Evolutionary conservation across 2,797 vertebrate species (phyloP), one percentile per base, ranked within the genome.

Genomic region (Natrix natrix): DNA sequence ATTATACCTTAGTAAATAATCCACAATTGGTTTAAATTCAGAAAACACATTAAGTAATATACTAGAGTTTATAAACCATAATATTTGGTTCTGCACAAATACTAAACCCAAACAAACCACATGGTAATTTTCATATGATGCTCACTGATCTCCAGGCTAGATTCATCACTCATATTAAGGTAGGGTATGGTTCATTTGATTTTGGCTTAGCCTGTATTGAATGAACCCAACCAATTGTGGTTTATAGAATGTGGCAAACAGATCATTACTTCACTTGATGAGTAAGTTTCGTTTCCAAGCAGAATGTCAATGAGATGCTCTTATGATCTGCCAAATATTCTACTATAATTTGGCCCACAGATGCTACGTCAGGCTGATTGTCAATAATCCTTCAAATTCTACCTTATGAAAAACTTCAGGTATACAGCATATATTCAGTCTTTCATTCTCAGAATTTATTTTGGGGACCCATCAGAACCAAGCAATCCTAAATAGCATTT

Each of bases 401-500:
- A 93, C 17, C 28, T 26, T 91, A 28, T 32, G 93, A 95, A 95
- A 92, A 83, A 83, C 37, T 48, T 54, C 1, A 93, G 20, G 1
- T 91, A 92, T 88, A 74, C 16, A 8, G 16, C 32, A 92, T 37
- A 8, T 94, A 16, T 74, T 90, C 14, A 43, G 60, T 86, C 24
- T 86, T 89, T 91, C 54, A 57, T 20, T 88, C 87, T 20, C 91
- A 56, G 1, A 94, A 95, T 91, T 94, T 93, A 43, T 93, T 24
- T 89, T 93, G 92, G 14, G 60, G 20, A 94, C 92, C 90, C 89
- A 87, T 93, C 0, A 55, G 22, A 20, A 90, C 28, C 52, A 57
- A 57, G 24, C 20, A 88, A 74, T 89, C 11, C 24, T 52, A 95
- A 94, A 92, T 63, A 94, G 78, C 69, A 56, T 86, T 94, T 89